phyloP scores from a whole-genome alignment of 2,888 invertebrate genomes.

The Ectemnius lituratus region DNA sequence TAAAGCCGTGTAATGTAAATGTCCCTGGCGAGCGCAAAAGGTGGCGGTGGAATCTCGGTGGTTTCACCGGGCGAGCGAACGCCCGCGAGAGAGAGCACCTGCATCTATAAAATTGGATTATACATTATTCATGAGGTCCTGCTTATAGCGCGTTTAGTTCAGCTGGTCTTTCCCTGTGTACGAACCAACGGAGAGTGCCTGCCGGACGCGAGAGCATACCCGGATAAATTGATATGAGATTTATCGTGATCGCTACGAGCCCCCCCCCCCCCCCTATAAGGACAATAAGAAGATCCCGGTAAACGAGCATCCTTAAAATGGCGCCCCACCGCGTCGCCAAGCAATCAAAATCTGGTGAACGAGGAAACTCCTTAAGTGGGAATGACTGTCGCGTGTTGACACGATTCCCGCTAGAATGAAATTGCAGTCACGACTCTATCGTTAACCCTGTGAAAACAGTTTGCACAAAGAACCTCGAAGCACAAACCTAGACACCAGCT shows the following conservation, averaged over 20 bases:
- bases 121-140: slow-evolving; percentile 70
- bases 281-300: slow-evolving; percentile 36
- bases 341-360: no score
- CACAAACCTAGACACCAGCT: no score
- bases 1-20: slow-evolving; percentile 49
- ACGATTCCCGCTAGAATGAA: no score
- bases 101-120: slow-evolving; percentile 63
- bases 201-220: slow-evolving; percentile 44
- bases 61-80: slow-evolving; percentile 64
- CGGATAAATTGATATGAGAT: slow-evolving; percentile 51
- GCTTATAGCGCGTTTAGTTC: slow-evolving; percentile 60
- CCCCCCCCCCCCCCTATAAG: slow-evolving; percentile 25
- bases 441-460: no score
- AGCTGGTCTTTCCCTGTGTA: slow-evolving; percentile 56
- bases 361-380: no score
- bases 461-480: no score
- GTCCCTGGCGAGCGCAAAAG: slow-evolving; percentile 44
- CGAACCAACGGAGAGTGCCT: slow-evolving; percentile 33
- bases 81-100: slow-evolving; percentile 55
- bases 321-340: no score
- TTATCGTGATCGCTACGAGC: slow-evolving; percentile 39
- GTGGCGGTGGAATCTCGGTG: slow-evolving; percentile 57
- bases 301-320: neutral
- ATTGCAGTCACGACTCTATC: no score
- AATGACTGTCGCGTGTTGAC: no score